Evolutionary conservation across 2,888 invertebrate genomes (phyloP).

Genomic region (Ryuthela nishihirai): DNA sequence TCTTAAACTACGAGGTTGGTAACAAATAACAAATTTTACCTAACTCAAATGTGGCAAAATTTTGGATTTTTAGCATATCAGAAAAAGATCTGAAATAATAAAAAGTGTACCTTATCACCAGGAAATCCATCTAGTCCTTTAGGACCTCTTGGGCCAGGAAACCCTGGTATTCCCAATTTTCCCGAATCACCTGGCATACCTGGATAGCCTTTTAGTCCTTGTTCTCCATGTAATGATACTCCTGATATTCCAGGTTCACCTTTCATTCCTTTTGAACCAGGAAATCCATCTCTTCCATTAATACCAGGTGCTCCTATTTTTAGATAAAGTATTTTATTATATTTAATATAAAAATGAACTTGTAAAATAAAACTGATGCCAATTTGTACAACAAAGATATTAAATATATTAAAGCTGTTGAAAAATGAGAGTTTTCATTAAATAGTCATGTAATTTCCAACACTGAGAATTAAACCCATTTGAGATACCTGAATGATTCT

Average conservation of each 20-base stretch:
- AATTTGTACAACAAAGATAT: too few species aligned
- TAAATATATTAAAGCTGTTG: too few species aligned
- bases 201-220: conserved; percentile 26
- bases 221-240: conserved; percentile 3
- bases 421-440: too few species aligned
- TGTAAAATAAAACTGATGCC: conserved; percentile 77
- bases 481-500: too few species aligned
- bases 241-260: conserved; percentile 26
- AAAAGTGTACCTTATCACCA: conserved; percentile 44
- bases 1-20: too few species aligned
- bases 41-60: too few species aligned
- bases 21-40: too few species aligned
- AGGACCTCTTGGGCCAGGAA: conserved; percentile 15
- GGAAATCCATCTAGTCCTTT: conserved; percentile 42
- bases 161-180: conserved; percentile 15
- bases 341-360: conserved; percentile 26
- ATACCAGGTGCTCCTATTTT: conserved; percentile 12
- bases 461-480: too few species aligned
- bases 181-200: conserved; percentile 22
- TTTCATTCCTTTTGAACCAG: conserved; percentile 12
- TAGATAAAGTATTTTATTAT: too few species aligned
- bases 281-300: conserved; percentile 14
- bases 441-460: too few species aligned
- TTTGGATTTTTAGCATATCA: too few species aligned
- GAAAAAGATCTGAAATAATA: too few species aligned